Percentiles rank a stretch among this genome's conserved stretches.
Conservation (phyloP, 2,113 vertebrate species). For the Rhegmatorhina hoffmannsi region DNA sequence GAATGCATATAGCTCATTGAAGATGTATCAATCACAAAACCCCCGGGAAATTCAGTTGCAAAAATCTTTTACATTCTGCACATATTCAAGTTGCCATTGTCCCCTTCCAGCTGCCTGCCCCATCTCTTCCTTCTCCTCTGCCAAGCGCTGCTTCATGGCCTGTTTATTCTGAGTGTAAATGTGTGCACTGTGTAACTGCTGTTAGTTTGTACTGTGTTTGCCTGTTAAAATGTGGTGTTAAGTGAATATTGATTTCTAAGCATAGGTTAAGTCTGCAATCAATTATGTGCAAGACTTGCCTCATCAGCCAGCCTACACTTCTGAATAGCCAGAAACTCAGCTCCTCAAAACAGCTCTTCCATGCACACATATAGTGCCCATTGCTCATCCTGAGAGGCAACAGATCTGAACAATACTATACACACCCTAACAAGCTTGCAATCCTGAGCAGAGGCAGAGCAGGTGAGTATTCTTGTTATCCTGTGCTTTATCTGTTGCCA, state of each 20-base stretch:
- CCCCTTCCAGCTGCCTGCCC: background rate
- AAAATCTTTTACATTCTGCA: background rate
- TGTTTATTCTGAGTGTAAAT: slow-evolving; percentile 36
- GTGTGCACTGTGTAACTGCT: slow-evolving; percentile 34
- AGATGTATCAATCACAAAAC: background rate
- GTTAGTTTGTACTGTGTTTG: slow-evolving; percentile 20
- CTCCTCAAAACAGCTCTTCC: background rate
- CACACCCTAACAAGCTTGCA: background rate
- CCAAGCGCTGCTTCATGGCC: background rate
- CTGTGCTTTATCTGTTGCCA: background rate
- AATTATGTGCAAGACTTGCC: slow-evolving; percentile 7
- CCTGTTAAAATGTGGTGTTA: slow-evolving; percentile 45
- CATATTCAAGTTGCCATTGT: background rate
- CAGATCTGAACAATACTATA: background rate
- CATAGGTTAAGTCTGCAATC: slow-evolving; percentile 46
- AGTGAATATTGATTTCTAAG: slow-evolving; percentile 64
- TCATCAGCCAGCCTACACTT: background rate
- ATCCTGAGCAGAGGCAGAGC: background rate
- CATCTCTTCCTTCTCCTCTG: background rate
- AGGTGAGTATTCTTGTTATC: background rate
- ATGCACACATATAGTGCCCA: background rate
- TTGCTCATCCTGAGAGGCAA: background rate
- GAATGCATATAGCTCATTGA: background rate
- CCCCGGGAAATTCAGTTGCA: background rate
- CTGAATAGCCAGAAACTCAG: background rate